These are phyloP conservation scores for Oreotragus oreotragus DNA, from an alignment of 2,113 vertebrate species.

Conservation along the genomic window DNA sequence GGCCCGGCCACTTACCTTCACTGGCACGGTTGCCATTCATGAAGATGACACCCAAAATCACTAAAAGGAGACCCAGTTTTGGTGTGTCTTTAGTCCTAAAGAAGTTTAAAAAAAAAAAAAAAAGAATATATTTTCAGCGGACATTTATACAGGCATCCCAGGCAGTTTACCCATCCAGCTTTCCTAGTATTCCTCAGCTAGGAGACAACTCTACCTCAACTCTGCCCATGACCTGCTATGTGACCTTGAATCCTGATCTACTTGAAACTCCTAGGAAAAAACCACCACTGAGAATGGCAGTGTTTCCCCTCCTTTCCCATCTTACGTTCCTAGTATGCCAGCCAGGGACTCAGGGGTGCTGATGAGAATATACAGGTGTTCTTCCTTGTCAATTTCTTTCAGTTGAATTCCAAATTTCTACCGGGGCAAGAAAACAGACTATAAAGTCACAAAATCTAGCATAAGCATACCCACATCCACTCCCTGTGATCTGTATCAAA, in stretches of 20 bases:
- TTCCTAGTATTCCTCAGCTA: not conserved
- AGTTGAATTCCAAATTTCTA: constrained; percentile 92
- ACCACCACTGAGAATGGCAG: constrained; percentile 41
- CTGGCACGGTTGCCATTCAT: constrained; percentile 91
- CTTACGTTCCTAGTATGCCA: constrained; percentile 67
- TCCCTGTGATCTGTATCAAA: not conserved
- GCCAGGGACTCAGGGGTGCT: constrained; percentile 80
- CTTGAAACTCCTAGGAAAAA: not conserved
- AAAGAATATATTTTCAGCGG: constrained; percentile 5
- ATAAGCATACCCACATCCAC: not conserved
- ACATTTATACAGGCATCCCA: not conserved
- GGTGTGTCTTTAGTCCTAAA: constrained; percentile 79
- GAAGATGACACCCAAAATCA: constrained; percentile 90
- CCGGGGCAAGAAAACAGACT: not conserved
- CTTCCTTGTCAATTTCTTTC: constrained; percentile 90
- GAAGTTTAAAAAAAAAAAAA: not conserved
- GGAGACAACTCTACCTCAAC: not conserved
- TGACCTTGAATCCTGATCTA: constrained; percentile 13
- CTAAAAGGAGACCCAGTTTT: constrained; percentile 88
- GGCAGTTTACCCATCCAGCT: not conserved
- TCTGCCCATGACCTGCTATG: not conserved
- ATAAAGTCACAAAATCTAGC: constrained; percentile 7
- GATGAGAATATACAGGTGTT: constrained; percentile 88
- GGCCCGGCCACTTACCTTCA: constrained; percentile 80
- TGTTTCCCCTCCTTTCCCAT: constrained; percentile 59